Evolutionary conservation across 2,888 invertebrate species (phyloP).

Genomic region (Empis livida): DNA sequence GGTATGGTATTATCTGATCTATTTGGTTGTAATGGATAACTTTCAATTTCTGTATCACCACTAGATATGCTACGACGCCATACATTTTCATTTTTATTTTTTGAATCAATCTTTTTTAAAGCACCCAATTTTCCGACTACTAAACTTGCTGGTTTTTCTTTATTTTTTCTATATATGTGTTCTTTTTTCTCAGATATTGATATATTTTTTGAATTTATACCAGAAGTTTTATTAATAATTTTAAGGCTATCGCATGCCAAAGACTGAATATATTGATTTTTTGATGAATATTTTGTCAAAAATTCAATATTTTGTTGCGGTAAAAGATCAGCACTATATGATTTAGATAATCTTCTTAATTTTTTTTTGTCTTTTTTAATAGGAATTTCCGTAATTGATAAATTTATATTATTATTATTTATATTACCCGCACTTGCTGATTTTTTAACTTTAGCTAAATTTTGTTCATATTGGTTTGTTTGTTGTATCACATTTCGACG

Average conservation of each 20-base stretch:
- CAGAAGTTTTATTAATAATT: constrained; percentile 16
- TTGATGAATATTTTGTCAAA: constrained; percentile 1
- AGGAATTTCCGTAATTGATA: too few species aligned
- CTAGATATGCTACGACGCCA: constrained; percentile 9
- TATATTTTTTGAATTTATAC: not conserved
- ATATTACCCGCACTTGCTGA: constrained; percentile 44
- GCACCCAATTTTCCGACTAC: constrained; percentile 13
- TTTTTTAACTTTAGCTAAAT: constrained; percentile 42
- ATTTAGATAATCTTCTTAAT: constrained; percentile 6
- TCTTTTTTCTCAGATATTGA: constrained; percentile 12
- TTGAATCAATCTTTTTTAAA: constrained; percentile 18
- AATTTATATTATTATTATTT: constrained; percentile 6
- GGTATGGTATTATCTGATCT: constrained; percentile 29
- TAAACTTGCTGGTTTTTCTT: constrained; percentile 17
- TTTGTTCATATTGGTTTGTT: constrained; percentile 38
- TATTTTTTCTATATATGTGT: constrained; percentile 29
- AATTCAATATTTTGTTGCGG: constrained; percentile 7
- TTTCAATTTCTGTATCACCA: constrained; percentile 10
- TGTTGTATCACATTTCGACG: constrained; percentile 41
- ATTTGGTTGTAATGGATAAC: constrained; percentile 18
- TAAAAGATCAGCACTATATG: constrained; percentile 10
- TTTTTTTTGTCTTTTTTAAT: not conserved
- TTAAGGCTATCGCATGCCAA: constrained; percentile 30
- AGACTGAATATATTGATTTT: constrained; percentile 12
- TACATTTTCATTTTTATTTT: constrained; percentile 14